Evolutionary conservation across 2,113 vertebrate species (phyloP), one percentile per base, ranked within the genome.

Genomic region (Salminus brasiliensis): DNA sequence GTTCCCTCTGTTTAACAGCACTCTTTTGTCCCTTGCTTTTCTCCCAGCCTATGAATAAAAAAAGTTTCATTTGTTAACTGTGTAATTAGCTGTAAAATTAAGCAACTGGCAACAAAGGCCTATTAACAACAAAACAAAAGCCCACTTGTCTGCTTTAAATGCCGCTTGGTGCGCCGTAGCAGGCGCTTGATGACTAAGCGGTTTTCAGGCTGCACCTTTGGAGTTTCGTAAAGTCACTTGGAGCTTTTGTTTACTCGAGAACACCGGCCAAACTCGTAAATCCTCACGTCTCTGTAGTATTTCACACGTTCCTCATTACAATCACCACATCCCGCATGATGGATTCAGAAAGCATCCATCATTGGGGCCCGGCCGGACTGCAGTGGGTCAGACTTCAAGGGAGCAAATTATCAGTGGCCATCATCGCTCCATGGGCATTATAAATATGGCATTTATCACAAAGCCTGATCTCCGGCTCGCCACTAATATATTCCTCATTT

Each of bases 401-500:
- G 86, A 82, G 83, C 83, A 88, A 89, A 92, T 92, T 89, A 93
- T 92, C 90, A 89, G 85, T 87, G 81, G 83, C 84, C 85, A 90
- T 91, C 88, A 89, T 90, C 87, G 88, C 84, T 89, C 86, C 80
- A 7, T 67, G 86, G 83, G 82, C 85, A 87, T 92, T 91, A 92
- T 92, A 92, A 94, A 94, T 89, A 89, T 91, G 89, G 87, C 83
- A 86, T 93, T 93, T 89, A 93, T 92, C 90, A 88, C 85, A 76
- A 84, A 84, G 78, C 79, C 81, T 74, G 74, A 89, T 92, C 87
- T 83, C 84, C 86, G 86, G 86, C 84, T 86, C 80, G 59, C 70
- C 80, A 85, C 83, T 89, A 88, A 90, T 92, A 87, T 90, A 91
- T 91, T 87, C 75, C 87, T 88, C 84, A 75, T 87, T 72, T 89